These are phyloP conservation scores for Damaliscus lunatus DNA, from an alignment of 2,113 vertebrate species.

Conservation along the genomic window DNA sequence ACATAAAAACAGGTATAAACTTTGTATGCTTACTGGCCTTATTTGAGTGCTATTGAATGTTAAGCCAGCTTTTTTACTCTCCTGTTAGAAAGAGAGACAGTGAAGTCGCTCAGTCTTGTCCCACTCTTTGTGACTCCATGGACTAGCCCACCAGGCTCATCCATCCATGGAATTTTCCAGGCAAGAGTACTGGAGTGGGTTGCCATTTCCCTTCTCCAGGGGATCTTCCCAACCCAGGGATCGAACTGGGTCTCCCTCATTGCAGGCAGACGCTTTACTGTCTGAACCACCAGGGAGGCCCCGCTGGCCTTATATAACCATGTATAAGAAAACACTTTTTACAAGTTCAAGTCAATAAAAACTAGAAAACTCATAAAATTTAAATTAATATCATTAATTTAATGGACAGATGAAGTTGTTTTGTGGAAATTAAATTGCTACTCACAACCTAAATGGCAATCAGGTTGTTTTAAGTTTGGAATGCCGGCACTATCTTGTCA, in stretches of 20 bases:
- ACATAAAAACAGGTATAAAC: constrained; percentile 59
- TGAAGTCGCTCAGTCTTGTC: neutral
- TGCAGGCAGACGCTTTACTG: neutral
- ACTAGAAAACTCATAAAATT: constrained; percentile 58
- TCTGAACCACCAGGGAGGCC: neutral
- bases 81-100: neutral
- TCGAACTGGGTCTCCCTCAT: neutral
- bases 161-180: neutral
- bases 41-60: neutral
- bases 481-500: neutral
- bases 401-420: constrained; percentile 57
- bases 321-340: constrained; percentile 51
- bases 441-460: constrained; percentile 40
- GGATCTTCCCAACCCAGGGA: neutral
- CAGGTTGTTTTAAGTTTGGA: constrained; percentile 17
- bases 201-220: neutral
- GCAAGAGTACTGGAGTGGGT: neutral
- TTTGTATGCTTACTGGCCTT: constrained; percentile 16
- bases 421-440: constrained; percentile 37
- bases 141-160: neutral
- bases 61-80: neutral
- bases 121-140: neutral
- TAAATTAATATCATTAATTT: constrained; percentile 65
- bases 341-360: constrained; percentile 56
- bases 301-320: constrained; percentile 22